Evolutionary conservation across 2,113 vertebrate species (phyloP).

Genomic region (Syngnathus floridae): DNA sequence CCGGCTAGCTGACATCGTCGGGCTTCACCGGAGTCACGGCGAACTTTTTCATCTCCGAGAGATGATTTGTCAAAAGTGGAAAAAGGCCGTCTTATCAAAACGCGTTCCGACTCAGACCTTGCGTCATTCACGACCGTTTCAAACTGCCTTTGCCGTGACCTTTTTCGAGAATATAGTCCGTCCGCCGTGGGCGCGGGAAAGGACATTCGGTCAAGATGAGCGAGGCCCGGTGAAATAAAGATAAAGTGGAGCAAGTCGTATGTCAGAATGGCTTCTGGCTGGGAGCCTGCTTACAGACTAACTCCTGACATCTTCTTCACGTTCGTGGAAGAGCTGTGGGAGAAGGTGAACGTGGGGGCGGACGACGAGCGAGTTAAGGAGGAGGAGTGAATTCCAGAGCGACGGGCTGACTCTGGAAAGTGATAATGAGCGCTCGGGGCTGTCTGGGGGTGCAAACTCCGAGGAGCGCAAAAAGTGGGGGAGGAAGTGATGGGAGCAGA

Average conservation of each 20-base stretch:
- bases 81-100: not conserved
- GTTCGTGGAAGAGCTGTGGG: slow-evolving; percentile 13
- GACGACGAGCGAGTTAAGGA: slow-evolving; percentile 15
- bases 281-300: slow-evolving; percentile 37
- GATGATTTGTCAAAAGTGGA: not conserved
- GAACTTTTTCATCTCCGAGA: slow-evolving; percentile 10
- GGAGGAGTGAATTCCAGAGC: slow-evolving; percentile 42
- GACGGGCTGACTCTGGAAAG: slow-evolving; percentile 50
- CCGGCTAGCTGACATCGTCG: slow-evolving; percentile 55
- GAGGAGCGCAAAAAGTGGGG: slow-evolving; percentile 33
- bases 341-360: slow-evolving; percentile 17
- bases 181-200: slow-evolving; percentile 14
- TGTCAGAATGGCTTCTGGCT: slow-evolving; percentile 47
- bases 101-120: slow-evolving; percentile 25
- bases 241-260: slow-evolving; percentile 49
- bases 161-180: slow-evolving; percentile 39
- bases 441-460: slow-evolving; percentile 57
- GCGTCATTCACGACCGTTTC: slow-evolving; percentile 49
- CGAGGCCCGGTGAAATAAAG: slow-evolving; percentile 55
- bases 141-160: slow-evolving; percentile 32
- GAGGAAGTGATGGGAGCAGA: slow-evolving; percentile 4
- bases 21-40: slow-evolving; percentile 37
- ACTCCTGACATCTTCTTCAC: slow-evolving; percentile 42
- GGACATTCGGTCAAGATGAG: slow-evolving; percentile 43
- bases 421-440: slow-evolving; percentile 62